Evolutionary conservation across 2,113 vertebrate genomes (phyloP), one percentile per base, ranked within the genome.

Genomic region (Aphelocoma coerulescens): DNA sequence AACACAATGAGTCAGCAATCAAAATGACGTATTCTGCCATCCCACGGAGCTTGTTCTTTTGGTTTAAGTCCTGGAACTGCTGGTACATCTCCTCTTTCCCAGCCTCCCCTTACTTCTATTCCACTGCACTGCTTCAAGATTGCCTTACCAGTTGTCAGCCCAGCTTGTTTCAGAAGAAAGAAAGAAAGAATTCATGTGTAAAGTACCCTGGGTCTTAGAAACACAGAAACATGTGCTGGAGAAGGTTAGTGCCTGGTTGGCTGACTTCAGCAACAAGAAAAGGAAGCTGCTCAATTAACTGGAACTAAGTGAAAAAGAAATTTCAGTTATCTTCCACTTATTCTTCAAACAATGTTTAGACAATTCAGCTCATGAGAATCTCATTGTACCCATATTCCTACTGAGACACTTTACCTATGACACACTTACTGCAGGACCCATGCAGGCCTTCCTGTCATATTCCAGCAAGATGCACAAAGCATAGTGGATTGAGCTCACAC

Each of bases 1-100:
- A 85, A 95, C 63, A 71, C 71, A 13, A 75, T 96, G 97, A 98
- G 87, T 96, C 95, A 97, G 93, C 93, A 97, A 74, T 41, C 86
- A 96, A 89, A 92, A 89, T 2, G 14, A 83, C 3, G 1, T 23
- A 52, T 92, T 89, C 84, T 51, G 26, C 72, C 68, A 54, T 67
- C 76, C 78, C 66, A 88, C 66, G 20, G 65, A 92, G 81, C 39
- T 68, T 68, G 28, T 68, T 49, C 43, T 93, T 68, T 82, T 57
- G 41, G 39, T 89, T 76, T 74, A 55, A 89, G 32, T 62, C n/a
- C 46, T 90, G 69, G 26, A 71, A 62, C 21, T 80, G 61, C 82
- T 80, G 59, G 46, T 44, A 44, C 63, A 59, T 39, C 46, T 94
- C 57, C 62, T 67, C 61, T 55, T 51, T 72, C 13, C 49, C 61